These are phyloP conservation scores for Mythimna albipuncta DNA, from an alignment of 2,888 invertebrate genomes.

Conservation along the genomic window DNA sequence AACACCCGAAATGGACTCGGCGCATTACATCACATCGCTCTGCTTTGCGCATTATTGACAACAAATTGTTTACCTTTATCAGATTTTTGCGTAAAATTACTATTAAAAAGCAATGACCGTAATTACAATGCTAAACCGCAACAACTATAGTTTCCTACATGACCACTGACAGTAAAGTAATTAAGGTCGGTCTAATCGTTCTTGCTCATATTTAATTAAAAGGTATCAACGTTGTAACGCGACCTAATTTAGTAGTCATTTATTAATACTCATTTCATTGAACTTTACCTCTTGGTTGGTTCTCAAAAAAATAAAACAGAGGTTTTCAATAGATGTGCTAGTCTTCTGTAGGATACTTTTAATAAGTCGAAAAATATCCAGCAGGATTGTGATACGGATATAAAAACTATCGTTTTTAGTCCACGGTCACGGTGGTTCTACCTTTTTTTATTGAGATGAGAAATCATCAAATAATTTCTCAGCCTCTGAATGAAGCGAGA, in stretches of 20 bases:
- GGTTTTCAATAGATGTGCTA: background rate
- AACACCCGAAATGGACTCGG: background rate
- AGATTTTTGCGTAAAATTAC: background rate
- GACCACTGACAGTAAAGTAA: constrained; percentile 19
- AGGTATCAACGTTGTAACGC: background rate
- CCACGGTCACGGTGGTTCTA: no score
- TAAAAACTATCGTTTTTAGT: no score
- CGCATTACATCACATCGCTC: no score
- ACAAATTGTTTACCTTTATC: background rate
- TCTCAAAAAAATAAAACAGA: background rate
- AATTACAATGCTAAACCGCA: background rate
- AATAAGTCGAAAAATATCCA: background rate
- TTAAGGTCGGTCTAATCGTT: constrained; percentile 27
- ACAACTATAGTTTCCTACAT: background rate
- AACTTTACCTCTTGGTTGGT: background rate
- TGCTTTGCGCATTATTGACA: background rate
- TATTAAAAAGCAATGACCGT: background rate
- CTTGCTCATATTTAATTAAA: constrained; percentile 38
- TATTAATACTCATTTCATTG: constrained; percentile 3
- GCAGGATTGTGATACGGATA: background rate
- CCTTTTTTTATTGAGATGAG: no score
- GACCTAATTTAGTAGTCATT: background rate
- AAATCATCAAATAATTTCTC: no score
- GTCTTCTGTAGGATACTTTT: no score
- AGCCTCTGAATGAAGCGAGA: no score